phyloP scores from a whole-genome alignment of 2,113 vertebrate species.

The Silurus glanis region DNA sequence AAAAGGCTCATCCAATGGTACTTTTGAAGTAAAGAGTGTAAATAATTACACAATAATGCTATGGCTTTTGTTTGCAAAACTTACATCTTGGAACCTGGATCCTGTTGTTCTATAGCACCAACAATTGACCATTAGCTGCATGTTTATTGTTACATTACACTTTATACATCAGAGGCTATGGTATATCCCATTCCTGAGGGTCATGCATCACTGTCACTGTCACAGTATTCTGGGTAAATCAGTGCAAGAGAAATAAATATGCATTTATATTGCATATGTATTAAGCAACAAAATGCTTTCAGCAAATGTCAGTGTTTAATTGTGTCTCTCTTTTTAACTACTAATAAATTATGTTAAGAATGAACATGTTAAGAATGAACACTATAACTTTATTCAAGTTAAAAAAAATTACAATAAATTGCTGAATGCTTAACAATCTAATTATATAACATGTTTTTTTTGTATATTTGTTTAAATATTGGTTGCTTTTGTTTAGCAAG shows the following conservation, averaged over 20 bases:
- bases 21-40: not conserved
- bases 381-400: not conserved
- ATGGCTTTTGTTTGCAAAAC: not conserved
- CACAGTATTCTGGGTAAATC: not conserved
- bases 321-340: not conserved
- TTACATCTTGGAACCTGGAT: not conserved
- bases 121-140: not conserved
- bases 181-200: not conserved
- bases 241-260: not conserved
- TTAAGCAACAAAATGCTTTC: not conserved
- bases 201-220: not conserved
- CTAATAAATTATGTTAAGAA: not conserved
- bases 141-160: not conserved
- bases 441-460: not conserved
- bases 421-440: not conserved
- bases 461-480: not conserved
- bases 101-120: not conserved
- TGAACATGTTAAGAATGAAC: not conserved
- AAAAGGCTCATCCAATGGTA: not conserved
- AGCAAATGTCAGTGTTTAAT: not conserved
- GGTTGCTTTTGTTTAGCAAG: not conserved
- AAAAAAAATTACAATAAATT: not conserved
- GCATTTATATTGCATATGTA: not conserved
- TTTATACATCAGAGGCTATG: not conserved
- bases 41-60: not conserved